Evolutionary conservation across 1,140 invertebrate species (phyloP).

Genomic region (Aphaenogaster floridana): DNA sequence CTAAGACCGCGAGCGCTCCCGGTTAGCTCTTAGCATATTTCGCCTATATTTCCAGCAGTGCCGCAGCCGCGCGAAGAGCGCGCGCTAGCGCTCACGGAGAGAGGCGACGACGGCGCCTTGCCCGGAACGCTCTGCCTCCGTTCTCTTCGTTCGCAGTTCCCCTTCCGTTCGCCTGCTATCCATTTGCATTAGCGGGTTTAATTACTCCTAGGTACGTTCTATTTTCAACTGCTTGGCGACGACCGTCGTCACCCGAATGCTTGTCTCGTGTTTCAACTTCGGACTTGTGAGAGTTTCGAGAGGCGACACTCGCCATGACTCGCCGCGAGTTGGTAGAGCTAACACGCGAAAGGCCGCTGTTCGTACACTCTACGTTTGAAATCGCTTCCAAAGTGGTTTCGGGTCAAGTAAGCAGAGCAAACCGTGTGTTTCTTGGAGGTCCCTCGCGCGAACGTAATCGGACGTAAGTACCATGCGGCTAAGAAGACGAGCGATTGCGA

Average conservation of each 20-base stretch:
- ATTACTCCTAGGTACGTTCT: conserved; percentile 70
- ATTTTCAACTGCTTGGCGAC: conserved; percentile 61
- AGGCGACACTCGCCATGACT: conserved; percentile 1
- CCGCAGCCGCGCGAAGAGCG: conserved; percentile 60
- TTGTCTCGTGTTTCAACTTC: conserved; percentile 58
- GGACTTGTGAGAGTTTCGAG: conserved; percentile 35
- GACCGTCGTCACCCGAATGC: conserved; percentile 50
- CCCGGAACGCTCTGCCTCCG: background rate
- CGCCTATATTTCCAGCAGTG: conserved; percentile 77
- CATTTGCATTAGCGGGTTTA: conserved; percentile 77
- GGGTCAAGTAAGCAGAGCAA: background rate
- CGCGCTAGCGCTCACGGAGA: conserved; percentile 35
- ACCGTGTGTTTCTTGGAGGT: conserved; percentile 20
- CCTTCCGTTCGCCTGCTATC: conserved; percentile 12
- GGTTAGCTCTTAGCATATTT: conserved; percentile 81
- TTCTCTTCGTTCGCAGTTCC: background rate
- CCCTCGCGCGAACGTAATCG: conserved; percentile 20
- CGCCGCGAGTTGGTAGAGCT: conserved; percentile 12
- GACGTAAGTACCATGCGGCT: too few relatives aligned
- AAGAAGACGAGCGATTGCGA: conserved; percentile 33
- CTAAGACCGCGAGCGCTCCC: conserved; percentile 77
- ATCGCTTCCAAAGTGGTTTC: conserved; percentile 24
- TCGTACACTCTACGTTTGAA: conserved; percentile 25
- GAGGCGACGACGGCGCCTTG: conserved; percentile 3
- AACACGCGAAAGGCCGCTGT: conserved; percentile 15